Evolutionary conservation across 2,888 invertebrate species (phyloP), one percentile per base, ranked within the genome.

Genomic region (Corythucha ciliata): DNA sequence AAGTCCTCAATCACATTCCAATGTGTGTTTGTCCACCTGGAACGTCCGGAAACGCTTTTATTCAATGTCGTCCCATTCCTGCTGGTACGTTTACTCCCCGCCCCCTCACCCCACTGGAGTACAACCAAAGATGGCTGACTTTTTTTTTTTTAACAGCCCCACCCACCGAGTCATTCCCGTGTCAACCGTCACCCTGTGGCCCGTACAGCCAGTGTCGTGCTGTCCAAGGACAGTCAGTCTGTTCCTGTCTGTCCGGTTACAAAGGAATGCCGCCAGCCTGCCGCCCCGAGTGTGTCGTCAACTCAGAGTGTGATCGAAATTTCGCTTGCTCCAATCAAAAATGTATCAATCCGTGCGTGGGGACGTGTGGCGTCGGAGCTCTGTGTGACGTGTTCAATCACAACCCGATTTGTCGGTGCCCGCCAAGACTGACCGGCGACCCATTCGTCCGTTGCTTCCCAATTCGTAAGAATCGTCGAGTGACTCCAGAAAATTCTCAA

Each of bases 341-440:
- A 69, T 87, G 87, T 66, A 75, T 75, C 53, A 79, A 86, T 67
- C 85, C 86, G 12, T 87, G 86, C 63, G 73, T 77, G 14, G 83
- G 82, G 27, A 73, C 79, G n/a, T 87, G 86, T 65, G 86, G 85
- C 26, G 70, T 76, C 39, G 74, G 75, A 60, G 80, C 85, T 6
- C 72, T 74, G 59, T 86, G 86, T 64, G 77, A 78, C 65, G 80
- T 84, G 3, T 72, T 80, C 14, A 83, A 82, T 65, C 82, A 87
- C 61, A 79, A 79, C 63, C 82, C 83, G 3, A 78, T 81, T 61
- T 84, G 84, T 65, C 76, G 76, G 39, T 84, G 84, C 63, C 73
- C 75, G 26, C 60, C 70, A 6, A 70, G 75, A 44, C 81, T 74
- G 63, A 73, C 77, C 33, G 88, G 88, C 44, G 81, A 88, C 74